Percentiles rank a stretch among this genome's conserved stretches.
phyloP scores from a whole-genome alignment of 2,113 vertebrate species.

The Neodon shergylaensis region DNA sequence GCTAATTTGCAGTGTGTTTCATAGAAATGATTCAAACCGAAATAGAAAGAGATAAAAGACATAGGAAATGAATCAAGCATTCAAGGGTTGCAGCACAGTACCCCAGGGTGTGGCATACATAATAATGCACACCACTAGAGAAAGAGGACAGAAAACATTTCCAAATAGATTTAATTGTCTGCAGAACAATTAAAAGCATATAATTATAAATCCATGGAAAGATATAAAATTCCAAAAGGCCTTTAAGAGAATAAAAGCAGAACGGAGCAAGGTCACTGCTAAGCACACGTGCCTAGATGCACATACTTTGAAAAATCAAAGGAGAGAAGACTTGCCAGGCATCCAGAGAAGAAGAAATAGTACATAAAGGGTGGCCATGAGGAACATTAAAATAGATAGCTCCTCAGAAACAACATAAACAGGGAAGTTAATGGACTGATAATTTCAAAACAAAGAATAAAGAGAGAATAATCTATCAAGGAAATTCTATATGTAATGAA shows the following conservation, averaged over 20 bases:
- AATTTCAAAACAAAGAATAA: neutral
- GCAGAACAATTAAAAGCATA: neutral
- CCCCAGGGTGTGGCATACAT: too few species aligned
- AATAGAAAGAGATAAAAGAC: neutral
- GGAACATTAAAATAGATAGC: neutral
- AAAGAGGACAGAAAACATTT: neutral
- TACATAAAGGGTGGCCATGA: too few species aligned
- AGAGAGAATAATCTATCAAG: neutral
- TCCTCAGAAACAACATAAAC: neutral
- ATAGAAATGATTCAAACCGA: neutral
- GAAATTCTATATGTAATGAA: neutral
- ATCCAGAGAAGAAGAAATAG: neutral
- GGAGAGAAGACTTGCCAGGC: neutral
- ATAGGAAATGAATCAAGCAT: neutral
- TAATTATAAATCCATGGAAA: neutral
- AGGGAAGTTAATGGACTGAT: neutral
- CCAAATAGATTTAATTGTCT: neutral
- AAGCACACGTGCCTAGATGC: neutral
- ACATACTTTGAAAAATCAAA: neutral
- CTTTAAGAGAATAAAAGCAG: neutral
- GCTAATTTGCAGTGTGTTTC: neutral
- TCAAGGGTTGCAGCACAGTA: neutral
- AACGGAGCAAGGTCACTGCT: neutral
- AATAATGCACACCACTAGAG: neutral
- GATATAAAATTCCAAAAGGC: neutral